These are phyloP conservation scores for Elysia crispata DNA, from an alignment of 2,888 invertebrate genomes.

Conservation along the genomic window DNA sequence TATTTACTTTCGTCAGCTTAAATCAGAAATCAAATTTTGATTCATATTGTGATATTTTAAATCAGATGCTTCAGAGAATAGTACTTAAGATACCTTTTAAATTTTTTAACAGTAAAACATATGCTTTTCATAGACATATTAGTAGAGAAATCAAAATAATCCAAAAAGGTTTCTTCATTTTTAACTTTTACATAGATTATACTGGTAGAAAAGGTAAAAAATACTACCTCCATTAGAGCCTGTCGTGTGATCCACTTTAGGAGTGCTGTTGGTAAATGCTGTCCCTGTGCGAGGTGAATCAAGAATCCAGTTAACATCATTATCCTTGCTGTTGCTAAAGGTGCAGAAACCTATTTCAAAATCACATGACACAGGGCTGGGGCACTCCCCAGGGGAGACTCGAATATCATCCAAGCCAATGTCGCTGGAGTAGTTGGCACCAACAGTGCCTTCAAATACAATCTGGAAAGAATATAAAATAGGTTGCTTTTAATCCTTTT, in stretches of 20 bases:
- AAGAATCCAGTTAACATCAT: slow-evolving; percentile 73
- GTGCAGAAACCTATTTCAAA: slow-evolving; percentile 73
- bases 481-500: background rate
- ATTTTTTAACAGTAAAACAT: too few relatives aligned
- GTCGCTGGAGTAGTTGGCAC: slow-evolving; percentile 62
- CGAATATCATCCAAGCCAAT: slow-evolving; percentile 75
- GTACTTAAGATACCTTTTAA: too few relatives aligned
- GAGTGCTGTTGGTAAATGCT: slow-evolving; percentile 54
- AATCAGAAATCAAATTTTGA: too few relatives aligned
- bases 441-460: slow-evolving; percentile 68
- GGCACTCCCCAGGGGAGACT: slow-evolving; percentile 58
- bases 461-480: slow-evolving; percentile 46
- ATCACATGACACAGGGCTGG: slow-evolving; percentile 68
- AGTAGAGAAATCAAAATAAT: too few relatives aligned
- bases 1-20: too few relatives aligned
- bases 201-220: too few relatives aligned
- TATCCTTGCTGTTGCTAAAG: slow-evolving; percentile 72
- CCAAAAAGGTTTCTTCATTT: too few relatives aligned
- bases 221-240: slow-evolving; percentile 62
- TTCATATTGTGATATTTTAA: too few relatives aligned
- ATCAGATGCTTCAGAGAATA: too few relatives aligned
- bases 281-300: slow-evolving; percentile 34
- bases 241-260: slow-evolving; percentile 67
- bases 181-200: too few relatives aligned
- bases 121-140: too few relatives aligned